phyloP scores from a whole-genome alignment of 2,113 vertebrate species.

The Corythaixoides concolor region DNA sequence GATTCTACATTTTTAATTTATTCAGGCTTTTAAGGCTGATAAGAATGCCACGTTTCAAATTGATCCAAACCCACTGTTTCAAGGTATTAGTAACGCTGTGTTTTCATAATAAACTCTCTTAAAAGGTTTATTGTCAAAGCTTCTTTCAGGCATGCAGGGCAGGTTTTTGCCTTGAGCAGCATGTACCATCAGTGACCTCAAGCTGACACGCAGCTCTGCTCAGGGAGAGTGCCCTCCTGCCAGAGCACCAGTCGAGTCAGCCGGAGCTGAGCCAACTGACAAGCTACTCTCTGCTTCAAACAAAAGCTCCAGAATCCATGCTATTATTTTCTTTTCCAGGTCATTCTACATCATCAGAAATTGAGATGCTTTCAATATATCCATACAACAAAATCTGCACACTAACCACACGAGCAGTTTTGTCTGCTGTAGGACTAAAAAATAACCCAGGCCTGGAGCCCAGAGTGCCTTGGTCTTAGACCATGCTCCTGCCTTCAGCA shows the following conservation, averaged over 20 bases:
- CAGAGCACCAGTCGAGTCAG: not conserved
- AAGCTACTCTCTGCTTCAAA: not conserved
- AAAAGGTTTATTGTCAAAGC: conserved; percentile 49
- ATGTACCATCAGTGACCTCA: conserved; percentile 19
- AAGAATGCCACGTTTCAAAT: not conserved
- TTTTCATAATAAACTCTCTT: conserved; percentile 44
- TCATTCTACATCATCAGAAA: not conserved
- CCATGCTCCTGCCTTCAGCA: not conserved
- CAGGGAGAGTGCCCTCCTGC: not conserved
- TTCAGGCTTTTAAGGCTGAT: conserved; percentile 13
- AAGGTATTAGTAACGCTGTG: not conserved
- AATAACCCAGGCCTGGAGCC: not conserved
- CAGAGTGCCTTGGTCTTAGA: not conserved
- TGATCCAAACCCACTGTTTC: conserved; percentile 33
- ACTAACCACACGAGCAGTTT: not conserved
- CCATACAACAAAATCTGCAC: not conserved
- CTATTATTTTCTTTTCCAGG: not conserved
- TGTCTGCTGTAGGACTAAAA: not conserved
- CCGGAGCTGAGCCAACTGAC: not conserved
- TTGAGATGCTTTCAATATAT: not conserved
- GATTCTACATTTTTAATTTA: conserved; percentile 49
- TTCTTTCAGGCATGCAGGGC: conserved; percentile 30
- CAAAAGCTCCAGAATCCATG: not conserved
- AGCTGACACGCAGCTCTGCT: not conserved
- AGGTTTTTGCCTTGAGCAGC: conserved; percentile 35